Evolutionary conservation across 2,888 invertebrate genomes (phyloP), one percentile per base, ranked within the genome.

Genomic region (Dione juno): DNA sequence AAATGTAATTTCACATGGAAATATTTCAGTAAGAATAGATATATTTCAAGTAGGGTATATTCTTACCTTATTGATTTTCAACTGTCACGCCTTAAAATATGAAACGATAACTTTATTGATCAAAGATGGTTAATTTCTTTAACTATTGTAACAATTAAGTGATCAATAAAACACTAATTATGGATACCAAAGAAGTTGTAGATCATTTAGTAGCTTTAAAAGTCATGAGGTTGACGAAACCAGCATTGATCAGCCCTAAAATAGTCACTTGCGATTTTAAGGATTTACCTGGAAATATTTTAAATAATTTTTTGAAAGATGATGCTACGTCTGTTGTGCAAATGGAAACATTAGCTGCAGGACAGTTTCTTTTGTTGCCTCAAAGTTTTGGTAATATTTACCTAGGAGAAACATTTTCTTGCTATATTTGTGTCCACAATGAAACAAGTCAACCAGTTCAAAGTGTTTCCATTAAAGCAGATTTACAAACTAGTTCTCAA

Each of bases 301-400:
- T 98, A 64, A 96, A 96, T 79, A 95, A 95, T 80, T 96, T 96
- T 75, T 88, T 97, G 59, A 96, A 97, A 83, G 95, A 96, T 80
- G 98, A 98, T 90, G 96, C 97, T 16, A 96, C 97, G n/a, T 94
- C 97, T 41, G 96, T 97, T 0, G 94, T 95, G 72, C 96, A 96
- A 69, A 95, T 97, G 83, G 97, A 97, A 89, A 96, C 97, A 0
- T 91, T 97, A 67, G 95, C 96, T n/a, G 94, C 97, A 67, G 98
- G 98, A 1, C 97, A 98, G 82, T 97, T 98, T 85, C 94, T 99
- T 81, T 94, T 99, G 69, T 92, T 99, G 66, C 99, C 99, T 14
- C 99, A 99, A 92, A 98, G 97, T 86, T 99, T 99, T 90, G 99
- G 99, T 7, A 99, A 98, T 85, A 99, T 99, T 80, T 99, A 99